Conservation (phyloP, 2,113 vertebrate species). For the Motacilla tschutschensis region DNA sequence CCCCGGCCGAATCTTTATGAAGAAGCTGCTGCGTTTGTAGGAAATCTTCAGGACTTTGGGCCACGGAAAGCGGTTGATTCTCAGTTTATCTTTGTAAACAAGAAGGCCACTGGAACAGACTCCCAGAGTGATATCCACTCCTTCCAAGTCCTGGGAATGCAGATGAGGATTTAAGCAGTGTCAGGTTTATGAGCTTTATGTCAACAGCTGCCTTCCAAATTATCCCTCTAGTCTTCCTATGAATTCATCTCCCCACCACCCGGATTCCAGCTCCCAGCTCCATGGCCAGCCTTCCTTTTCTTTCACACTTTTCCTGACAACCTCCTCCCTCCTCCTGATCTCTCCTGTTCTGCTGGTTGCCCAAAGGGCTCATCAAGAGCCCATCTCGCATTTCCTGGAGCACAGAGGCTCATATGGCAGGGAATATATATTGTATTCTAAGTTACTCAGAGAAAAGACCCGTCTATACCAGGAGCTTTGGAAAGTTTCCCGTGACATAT, state of each 20-base stretch:
- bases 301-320: background rate
- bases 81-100: slow-evolving; percentile 96
- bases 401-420: background rate
- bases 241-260: background rate
- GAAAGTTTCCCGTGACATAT: background rate
- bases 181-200: background rate
- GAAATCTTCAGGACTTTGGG: slow-evolving; percentile 98
- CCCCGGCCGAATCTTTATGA: slow-evolving; percentile 95
- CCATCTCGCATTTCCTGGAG: background rate
- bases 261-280: background rate
- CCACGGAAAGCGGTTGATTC: slow-evolving; percentile 98
- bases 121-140: slow-evolving; percentile 94
- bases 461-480: background rate
- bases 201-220: background rate
- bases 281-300: background rate
- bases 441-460: background rate
- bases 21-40: slow-evolving; percentile 97
- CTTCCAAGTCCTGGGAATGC: slow-evolving; percentile 87
- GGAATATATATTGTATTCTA: background rate
- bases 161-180: background rate
- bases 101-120: slow-evolving; percentile 95
- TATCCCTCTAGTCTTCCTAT: background rate
- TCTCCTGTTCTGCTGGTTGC: background rate
- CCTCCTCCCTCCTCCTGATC: background rate
- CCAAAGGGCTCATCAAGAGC: background rate